Percentiles rank a stretch among this genome's conserved stretches.
Evolutionary conservation across 2,888 invertebrate genomes (phyloP).

Genomic region (Ernsta delagoae): DNA sequence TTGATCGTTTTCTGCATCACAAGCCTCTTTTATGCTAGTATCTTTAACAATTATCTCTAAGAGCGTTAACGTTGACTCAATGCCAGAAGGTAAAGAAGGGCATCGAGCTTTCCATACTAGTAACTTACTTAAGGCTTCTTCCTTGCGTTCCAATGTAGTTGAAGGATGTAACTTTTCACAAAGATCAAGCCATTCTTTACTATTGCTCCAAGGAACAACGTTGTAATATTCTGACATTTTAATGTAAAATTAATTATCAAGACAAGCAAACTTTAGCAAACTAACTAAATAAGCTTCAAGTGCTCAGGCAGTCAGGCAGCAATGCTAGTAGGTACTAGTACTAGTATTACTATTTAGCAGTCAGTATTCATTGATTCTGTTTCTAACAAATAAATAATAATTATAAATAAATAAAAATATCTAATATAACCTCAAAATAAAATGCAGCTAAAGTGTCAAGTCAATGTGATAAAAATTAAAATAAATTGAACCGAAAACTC

Average conservation of each 20-base stretch:
- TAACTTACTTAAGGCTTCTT: conserved; percentile 74
- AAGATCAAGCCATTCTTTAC: conserved; percentile 81
- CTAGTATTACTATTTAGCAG: too few species aligned
- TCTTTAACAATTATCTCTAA: conserved; percentile 80
- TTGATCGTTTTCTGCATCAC: conserved; percentile 62
- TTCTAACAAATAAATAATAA: too few species aligned
- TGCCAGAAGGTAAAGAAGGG: conserved; percentile 83
- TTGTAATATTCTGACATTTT: conserved; percentile 62
- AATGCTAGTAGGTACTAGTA: too few species aligned
- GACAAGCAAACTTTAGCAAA: too few species aligned
- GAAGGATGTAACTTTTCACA: conserved; percentile 74
- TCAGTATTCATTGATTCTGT: too few species aligned
- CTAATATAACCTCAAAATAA: too few species aligned
- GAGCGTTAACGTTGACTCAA: conserved; percentile 85
- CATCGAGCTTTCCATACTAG: conserved; percentile 85
- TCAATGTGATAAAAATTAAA: too few species aligned
- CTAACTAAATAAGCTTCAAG: too few species aligned
- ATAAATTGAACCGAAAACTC: too few species aligned
- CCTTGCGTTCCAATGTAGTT: conserved; percentile 40
- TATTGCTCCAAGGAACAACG: conserved; percentile 75
- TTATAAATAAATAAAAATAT: too few species aligned
- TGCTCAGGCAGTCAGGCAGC: too few species aligned
- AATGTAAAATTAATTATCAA: neutral
- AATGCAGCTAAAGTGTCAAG: too few species aligned
- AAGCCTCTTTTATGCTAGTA: conserved; percentile 43